These are phyloP conservation scores for Argyra leucocephala DNA, from an alignment of 2,888 invertebrate species.

Conservation along the genomic window DNA sequence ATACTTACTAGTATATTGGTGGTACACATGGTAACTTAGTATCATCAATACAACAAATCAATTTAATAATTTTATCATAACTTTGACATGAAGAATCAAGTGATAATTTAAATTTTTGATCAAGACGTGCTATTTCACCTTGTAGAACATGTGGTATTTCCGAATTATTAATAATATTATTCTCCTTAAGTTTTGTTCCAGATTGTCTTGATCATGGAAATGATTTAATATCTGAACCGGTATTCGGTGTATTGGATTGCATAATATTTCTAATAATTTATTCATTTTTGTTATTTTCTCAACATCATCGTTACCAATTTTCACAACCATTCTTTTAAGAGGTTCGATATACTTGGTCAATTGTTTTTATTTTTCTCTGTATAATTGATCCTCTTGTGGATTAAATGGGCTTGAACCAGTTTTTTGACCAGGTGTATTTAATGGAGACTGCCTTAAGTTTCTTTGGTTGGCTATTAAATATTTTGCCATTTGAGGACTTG, in stretches of 20 bases:
- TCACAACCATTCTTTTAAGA: constrained; percentile 77
- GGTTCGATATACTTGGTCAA: constrained; percentile 91
- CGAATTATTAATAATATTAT: constrained; percentile 32
- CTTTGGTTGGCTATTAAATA: constrained; percentile 48
- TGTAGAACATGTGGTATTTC: constrained; percentile 86
- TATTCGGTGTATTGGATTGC: constrained; percentile 80
- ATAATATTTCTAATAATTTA: constrained; percentile 80
- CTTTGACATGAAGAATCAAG: constrained; percentile 46
- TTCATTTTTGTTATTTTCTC: constrained; percentile 92
- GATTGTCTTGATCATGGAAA: constrained; percentile 62
- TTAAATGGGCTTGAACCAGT: constrained; percentile 54
- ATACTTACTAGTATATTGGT: constrained; percentile 72
- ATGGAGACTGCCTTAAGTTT: constrained; percentile 63
- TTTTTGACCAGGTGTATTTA: constrained; percentile 64
- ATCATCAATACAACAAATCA: constrained; percentile 80
- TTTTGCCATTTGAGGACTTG: constrained; percentile 55
- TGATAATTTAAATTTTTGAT: constrained; percentile 76
- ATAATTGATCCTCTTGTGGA: constrained; percentile 75
- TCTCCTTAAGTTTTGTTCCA: constrained; percentile 57
- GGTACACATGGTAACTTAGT: constrained; percentile 85
- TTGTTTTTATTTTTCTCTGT: constrained; percentile 86
- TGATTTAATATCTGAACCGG: constrained; percentile 75
- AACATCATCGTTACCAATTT: constrained; percentile 77
- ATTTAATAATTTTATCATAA: constrained; percentile 64
- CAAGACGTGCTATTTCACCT: constrained; percentile 86